Percentiles rank a stretch among this genome's conserved stretches.
Evolutionary conservation across 2,888 invertebrate genomes (phyloP).

Genomic region (Poecilobothrus nobilitatus): DNA sequence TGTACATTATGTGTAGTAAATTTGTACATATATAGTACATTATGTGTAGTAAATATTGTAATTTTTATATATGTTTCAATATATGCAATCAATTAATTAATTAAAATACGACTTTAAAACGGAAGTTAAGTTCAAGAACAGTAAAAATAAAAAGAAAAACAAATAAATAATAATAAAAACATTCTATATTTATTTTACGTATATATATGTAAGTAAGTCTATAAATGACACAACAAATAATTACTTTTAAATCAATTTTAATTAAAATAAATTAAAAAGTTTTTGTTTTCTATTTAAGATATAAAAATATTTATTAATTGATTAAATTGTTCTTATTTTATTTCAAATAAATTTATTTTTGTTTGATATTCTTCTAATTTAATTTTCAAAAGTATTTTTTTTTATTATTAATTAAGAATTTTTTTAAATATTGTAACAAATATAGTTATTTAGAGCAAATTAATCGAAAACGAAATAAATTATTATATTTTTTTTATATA

Average conservation of each 20-base stretch:
- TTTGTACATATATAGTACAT: background rate
- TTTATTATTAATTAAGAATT: too few relatives aligned
- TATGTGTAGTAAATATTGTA: background rate
- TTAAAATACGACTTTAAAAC: background rate
- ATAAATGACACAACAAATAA: background rate
- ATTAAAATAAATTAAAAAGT: slow-evolving; percentile 6
- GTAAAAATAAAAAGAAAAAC: background rate
- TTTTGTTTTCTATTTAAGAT: background rate
- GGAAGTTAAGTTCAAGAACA: slow-evolving; percentile 4
- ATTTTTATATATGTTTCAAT: background rate
- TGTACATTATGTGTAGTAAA: background rate
- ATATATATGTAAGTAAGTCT: too few relatives aligned
- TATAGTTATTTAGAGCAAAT: too few relatives aligned
- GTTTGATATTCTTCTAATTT: too few relatives aligned
- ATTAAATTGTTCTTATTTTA: background rate
- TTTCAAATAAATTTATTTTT: background rate
- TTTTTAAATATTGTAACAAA: too few relatives aligned
- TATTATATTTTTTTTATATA: too few relatives aligned
- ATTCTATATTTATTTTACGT: too few relatives aligned
- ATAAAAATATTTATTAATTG: background rate
- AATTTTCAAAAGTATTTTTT: too few relatives aligned
- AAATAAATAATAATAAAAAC: background rate
- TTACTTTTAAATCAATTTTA: slow-evolving; percentile 1
- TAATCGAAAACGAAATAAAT: too few relatives aligned
- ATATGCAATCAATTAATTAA: too few relatives aligned